Base-by-base conservation (phyloP, 1,140 invertebrate genomes). In the Aphaenogaster floridana region DNA sequence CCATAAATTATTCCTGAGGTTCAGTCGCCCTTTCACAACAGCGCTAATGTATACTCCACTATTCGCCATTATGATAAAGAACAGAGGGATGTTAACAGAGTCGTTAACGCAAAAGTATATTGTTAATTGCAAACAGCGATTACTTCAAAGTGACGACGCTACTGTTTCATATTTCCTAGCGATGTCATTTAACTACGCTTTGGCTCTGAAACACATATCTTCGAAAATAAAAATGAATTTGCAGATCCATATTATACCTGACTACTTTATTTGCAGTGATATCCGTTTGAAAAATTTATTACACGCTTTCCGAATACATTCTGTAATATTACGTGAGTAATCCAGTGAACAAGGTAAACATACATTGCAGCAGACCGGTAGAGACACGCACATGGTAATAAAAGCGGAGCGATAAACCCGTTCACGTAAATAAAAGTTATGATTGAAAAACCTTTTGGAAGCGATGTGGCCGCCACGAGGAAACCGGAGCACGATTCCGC, bases 391-490 rank as follows among this genome's bases (percentile, higher is more conserved):
- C 34, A 36, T 50, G 68, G 21, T 61, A 84, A 84, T 84, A 84
- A 84, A 83, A 84, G 45, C 54, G 34, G 42, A 59, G 13, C 54
- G 80, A 84, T 84, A 84, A 84, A 84, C 69, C 69, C 57, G 69
- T 84, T 84, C 69, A 39, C 80, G 80, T 84, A 84, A 84, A 84
- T 84, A 84, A 84, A 83, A 84, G 69, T 84, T 84, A 84, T 84
- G 80, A 84, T 84, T 76, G 80, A 84, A 84, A 81, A 84, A 76
- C 54, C 68, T 84, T 84, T 84, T 42, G 80, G 80, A 61, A 74
- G 68, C 80, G 69, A 72, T 52, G 42, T 42, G 79, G 69, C 66
- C 79, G 52, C 66, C 50, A 34, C 52, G 68, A 48, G 71, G 45
- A 61, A 84, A 84, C 69, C 80, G 57, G 69, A 74, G 69, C 80